These are phyloP conservation scores for Drosophila kurseongensis DNA, from an alignment of 1,140 invertebrate genomes.

Conservation along the genomic window DNA sequence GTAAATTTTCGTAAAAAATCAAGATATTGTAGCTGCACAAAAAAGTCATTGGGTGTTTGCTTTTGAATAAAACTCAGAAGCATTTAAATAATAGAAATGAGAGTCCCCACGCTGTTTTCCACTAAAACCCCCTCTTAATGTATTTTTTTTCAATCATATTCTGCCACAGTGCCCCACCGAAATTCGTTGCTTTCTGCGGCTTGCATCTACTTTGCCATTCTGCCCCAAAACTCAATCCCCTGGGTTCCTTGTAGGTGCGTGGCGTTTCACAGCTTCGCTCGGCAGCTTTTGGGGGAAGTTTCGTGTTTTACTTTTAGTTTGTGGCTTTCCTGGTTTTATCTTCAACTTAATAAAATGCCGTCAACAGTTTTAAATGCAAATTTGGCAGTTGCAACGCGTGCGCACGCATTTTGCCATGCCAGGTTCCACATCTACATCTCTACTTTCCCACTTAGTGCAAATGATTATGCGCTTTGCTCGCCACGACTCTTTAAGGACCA, in stretches of 20 bases:
- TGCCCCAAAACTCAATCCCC: not conserved
- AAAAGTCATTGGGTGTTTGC: too few species aligned
- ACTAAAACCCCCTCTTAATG: not conserved
- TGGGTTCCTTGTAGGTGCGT: conserved; percentile 36
- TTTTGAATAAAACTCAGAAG: too few species aligned
- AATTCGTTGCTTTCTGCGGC: conserved; percentile 37
- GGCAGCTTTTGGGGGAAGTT: conserved; percentile 72
- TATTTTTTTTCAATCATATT: not conserved
- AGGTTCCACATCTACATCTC: not conserved
- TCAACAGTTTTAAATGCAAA: conserved; percentile 83
- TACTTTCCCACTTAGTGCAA: conserved; percentile 55
- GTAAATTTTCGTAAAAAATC: too few species aligned
- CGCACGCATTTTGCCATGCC: conserved; percentile 19
- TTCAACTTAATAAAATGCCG: conserved; percentile 82
- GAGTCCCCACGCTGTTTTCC: not conserved
- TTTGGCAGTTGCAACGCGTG: conserved; percentile 68
- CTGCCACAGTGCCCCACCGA: conserved; percentile 29
- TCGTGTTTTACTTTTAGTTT: conserved; percentile 83
- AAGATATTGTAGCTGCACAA: too few species aligned
- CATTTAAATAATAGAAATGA: not conserved
- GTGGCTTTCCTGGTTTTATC: conserved; percentile 82
- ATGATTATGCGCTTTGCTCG: conserved; percentile 71
- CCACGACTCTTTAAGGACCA: conserved; percentile 56
- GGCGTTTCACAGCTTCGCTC: conserved; percentile 75
- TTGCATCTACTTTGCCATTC: conserved; percentile 19